Evolutionary conservation across 2,113 vertebrate genomes (phyloP), one percentile per base, ranked within the genome.

Genomic region (Heteronetta atricapilla): DNA sequence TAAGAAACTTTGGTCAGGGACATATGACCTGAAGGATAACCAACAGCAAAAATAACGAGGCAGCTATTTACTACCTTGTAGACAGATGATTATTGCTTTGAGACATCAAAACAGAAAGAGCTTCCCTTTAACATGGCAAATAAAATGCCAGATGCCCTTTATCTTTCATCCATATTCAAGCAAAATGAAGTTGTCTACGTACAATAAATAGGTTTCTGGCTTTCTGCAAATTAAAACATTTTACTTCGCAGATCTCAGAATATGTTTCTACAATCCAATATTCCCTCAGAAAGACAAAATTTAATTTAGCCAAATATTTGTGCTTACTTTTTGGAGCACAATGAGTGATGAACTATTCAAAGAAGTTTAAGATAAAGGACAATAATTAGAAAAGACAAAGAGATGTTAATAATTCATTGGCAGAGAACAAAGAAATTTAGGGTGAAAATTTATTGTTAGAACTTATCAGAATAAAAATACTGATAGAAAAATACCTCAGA

Each of bases 221-320:
- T 74, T 91, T 90, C 92, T 79, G 94, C 46, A 89, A 91, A 96
- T 59, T 28, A 95, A 85, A 59, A 83, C 34, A 72, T 55, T 84
- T 93, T 76, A 79, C 44, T 93, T 76, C 60, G 36, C 50, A 87
- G 31, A 74, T 82, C 38, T 66, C 80, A 31, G 42, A 91, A 94
- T 78, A 92, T 33, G 19, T 83, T 95, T 75, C 66, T 88, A 90
- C 78, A 90, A 82, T 87, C 26, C 50, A 89, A 66, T 63, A 78
- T 81, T 72, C 46, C 22, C 44, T 76, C 53, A 81, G 34, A 95
- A 87, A 56, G 68, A 92, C 69, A 91, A 95, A 92, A 95, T 70
- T 86, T 90, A 94, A 76, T 96, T 72, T 93, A 87, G 53, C 18
- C 72, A 86, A 84, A 93, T 55, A 80, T 82, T 96, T 95, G 50